Evolutionary conservation across 2,113 vertebrate species (phyloP), one percentile per base, ranked within the genome.

Genomic region (Tachycineta bicolor): DNA sequence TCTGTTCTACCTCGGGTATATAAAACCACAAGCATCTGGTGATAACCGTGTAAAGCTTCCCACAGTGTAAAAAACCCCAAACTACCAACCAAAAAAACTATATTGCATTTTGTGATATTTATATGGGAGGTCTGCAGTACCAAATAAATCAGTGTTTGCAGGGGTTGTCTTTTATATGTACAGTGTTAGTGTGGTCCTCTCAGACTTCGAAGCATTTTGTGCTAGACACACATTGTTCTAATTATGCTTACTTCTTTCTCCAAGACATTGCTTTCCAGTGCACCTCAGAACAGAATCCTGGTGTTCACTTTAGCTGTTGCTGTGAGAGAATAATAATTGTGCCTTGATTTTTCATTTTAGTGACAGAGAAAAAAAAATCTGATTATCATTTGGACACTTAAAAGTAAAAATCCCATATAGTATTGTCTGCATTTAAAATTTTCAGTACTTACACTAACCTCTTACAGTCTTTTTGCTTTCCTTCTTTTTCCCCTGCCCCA

Each of bases 1-100:
- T 76, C 31, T 63, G 8, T 62, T 75, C 12, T 67, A 22, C 28
- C 26, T 52, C 31, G 17, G 23, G 5, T n/a, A 11, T 14, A 19
- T 49, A 41, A 24, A 39, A 73, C 28, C 9, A 50, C 26, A 76
- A n/a, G 21, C 24, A 47, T 24, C 31, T 31, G 13, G 11, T 52
- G 31, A 58, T 31, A 53, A n/a, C 6, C 0, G 0, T 25, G 3
- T 58, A 76, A 52, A 76, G n/a, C 20, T 22, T 87, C 25, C 24
- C 22, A 55, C 6, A 34, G 10, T 33, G 43, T 67, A 21, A 67
- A 67, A 43, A 20, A 7, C 1, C 5, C 20, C 16, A 39, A 47
- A 1, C 19, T 34, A 53, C 11, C 14, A 63, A 49, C 2, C 6
- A 56, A 34, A 46, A 50, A 50, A 50, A 1, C 6, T 33, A 0